A percentile compares a stretch with the other conserved stretches of the same genome.
phyloP scores from a whole-genome alignment of 2,113 vertebrate species.

The Stictonetta naevosa region DNA sequence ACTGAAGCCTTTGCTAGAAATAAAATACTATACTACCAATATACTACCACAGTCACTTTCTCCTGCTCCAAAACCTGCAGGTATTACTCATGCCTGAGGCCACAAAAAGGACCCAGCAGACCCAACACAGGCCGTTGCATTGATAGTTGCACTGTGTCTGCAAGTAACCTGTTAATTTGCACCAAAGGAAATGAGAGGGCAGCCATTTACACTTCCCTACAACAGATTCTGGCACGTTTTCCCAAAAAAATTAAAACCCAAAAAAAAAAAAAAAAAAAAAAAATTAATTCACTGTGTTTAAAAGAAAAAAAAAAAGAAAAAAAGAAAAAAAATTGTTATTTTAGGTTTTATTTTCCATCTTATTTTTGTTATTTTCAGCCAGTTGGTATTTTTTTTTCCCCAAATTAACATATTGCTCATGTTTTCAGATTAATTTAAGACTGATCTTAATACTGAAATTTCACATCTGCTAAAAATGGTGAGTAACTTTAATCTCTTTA shows the following conservation, averaged over 20 bases:
- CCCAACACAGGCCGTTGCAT: rapidly evolving
- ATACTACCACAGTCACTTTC: not conserved
- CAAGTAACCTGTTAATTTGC: not conserved
- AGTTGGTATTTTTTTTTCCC: not conserved
- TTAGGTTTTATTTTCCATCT: not conserved
- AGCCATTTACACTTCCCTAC: not conserved
- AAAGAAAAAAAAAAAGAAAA: not conserved
- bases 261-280: not conserved
- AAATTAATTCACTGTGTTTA: not conserved
- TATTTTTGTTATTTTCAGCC: not conserved
- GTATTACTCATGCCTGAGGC: not conserved
- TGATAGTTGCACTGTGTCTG: not conserved
- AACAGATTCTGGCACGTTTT: not conserved
- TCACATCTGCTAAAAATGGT: not conserved
- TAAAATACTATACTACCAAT: not conserved
- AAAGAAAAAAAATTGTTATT: too few relatives aligned
- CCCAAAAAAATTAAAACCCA: not conserved
- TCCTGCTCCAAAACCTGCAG: not conserved
- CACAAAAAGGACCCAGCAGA: not conserved
- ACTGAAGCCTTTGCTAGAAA: not conserved
- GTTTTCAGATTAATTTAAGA: not conserved
- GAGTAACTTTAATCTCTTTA: not conserved
- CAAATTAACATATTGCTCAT: not conserved
- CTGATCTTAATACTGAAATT: not conserved
- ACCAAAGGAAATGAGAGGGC: not conserved